Evolutionary conservation across 2,888 invertebrate genomes (phyloP), one percentile per base, ranked within the genome.

Genomic region (Oeneis ivallda): DNA sequence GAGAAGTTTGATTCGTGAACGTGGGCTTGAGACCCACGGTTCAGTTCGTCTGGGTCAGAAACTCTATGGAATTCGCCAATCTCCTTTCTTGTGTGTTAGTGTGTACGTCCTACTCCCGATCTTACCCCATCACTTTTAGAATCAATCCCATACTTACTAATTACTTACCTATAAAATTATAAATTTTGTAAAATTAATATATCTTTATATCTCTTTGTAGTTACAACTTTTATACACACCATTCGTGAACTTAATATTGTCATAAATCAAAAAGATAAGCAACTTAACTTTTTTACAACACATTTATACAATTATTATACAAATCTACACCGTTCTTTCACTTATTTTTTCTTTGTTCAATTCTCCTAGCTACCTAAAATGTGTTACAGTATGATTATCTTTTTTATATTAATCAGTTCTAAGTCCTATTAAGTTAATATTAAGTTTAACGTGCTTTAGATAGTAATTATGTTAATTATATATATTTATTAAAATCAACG

Each of bases 371-470:
- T 37, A 37, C 19, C 13, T 37, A 37, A 13, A 52, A 32, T 59
- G 32, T 59, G 34, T 49, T 60, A 49, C 39, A 13, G n/a, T 59
- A 57, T 65, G 52, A 63, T 52, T 69, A 61, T 61, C 49, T 62
- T 56, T 62, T 60, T 37, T 65, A 45, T 58, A 62, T 65, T 62
- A 57, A 53, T 65, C 65, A 65, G 61, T 59, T 69, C 54, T 57
- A 68, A 52, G 68, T 66, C 69, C 64, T 63, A 50, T 69, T 71
- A 69, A 52, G 67, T 70, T 72, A 56, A 63, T 68, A 58, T 67
- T 64, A 26, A 67, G 61, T 65, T 69, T 17, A 62, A 62, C 67
- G 71, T 72, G 71, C 71, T 70, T 66, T 68, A 69, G 70, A 65
- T 64, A 54, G 17, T 34, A 2, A 45, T 45, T 45, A 49, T 11